phyloP scores from a whole-genome alignment of 2,113 vertebrate species.

The Macaca mulatta region DNA sequence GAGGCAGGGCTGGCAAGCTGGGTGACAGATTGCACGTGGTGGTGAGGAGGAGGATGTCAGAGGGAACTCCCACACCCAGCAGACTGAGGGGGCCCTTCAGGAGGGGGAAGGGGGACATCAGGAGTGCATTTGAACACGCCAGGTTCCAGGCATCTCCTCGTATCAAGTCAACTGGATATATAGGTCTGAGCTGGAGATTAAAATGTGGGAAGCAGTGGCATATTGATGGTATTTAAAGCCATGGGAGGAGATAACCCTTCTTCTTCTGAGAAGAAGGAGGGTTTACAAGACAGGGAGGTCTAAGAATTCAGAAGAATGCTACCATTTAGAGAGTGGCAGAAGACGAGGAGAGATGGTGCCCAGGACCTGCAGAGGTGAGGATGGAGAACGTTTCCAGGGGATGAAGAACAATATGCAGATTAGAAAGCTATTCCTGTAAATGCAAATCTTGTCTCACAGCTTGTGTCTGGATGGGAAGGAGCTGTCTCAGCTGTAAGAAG shows the following conservation, averaged over 20 bases:
- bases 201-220: neutral
- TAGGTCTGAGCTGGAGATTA: neutral
- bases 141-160: neutral
- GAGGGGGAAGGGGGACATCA: neutral
- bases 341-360: no score
- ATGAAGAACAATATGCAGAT: neutral
- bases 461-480: neutral
- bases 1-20: neutral
- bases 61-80: neutral
- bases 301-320: neutral
- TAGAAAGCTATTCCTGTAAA: neutral
- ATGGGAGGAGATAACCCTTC: neutral
- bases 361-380: neutral
- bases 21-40: fast-evolving
- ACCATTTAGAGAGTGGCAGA: neutral
- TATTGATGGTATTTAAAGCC: neutral
- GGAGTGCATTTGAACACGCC: neutral
- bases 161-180: neutral
- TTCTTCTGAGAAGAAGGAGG: neutral
- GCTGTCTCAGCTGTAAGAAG: neutral
- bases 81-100: neutral
- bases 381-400: neutral
- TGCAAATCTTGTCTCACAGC: neutral
- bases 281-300: neutral
- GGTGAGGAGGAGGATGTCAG: neutral